Evolutionary conservation across 2,113 vertebrate genomes (phyloP).

Genomic region (Syngnathus scovelli): DNA sequence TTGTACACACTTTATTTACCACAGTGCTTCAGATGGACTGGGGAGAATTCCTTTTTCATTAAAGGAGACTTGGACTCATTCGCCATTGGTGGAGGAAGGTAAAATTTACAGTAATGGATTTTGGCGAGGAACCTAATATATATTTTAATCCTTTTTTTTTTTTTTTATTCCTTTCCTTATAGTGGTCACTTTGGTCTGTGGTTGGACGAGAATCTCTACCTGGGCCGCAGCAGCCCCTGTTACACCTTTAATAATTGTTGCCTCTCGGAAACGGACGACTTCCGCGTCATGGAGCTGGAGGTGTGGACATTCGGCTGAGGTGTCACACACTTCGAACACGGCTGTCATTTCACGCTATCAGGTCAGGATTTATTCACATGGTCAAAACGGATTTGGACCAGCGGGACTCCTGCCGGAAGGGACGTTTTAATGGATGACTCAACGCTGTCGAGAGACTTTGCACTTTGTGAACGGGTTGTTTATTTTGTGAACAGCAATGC

Average conservation of each 20-base stretch:
- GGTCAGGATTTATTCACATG: slow-evolving; percentile 21
- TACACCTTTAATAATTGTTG: slow-evolving; percentile 76
- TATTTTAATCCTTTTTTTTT: too few relatives aligned
- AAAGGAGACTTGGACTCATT: slow-evolving; percentile 77
- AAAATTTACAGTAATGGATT: slow-evolving; percentile 14
- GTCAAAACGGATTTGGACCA: slow-evolving; percentile 7
- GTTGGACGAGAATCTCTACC: slow-evolving; percentile 74
- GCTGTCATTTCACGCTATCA: neutral
- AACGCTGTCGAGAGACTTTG: slow-evolving; percentile 25
- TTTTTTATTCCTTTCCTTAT: neutral
- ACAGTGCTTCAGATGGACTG: slow-evolving; percentile 77
- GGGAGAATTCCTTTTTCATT: slow-evolving; percentile 78
- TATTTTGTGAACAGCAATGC: slow-evolving; percentile 10
- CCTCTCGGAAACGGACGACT: slow-evolving; percentile 72
- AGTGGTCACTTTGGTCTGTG: slow-evolving; percentile 79
- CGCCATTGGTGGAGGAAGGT: slow-evolving; percentile 77
- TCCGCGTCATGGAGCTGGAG: slow-evolving; percentile 73
- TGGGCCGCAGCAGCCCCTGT: slow-evolving; percentile 74
- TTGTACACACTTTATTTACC: neutral
- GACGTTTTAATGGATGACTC: slow-evolving; percentile 23
- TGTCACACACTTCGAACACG: neutral
- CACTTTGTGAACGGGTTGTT: slow-evolving; percentile 38
- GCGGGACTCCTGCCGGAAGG: slow-evolving; percentile 13
- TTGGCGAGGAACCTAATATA: too few relatives aligned
- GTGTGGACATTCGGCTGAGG: slow-evolving; percentile 75